Evolutionary conservation across 2,888 invertebrate genomes (phyloP), one percentile per base, ranked within the genome.

Genomic region (Strigamia transsilvanica): DNA sequence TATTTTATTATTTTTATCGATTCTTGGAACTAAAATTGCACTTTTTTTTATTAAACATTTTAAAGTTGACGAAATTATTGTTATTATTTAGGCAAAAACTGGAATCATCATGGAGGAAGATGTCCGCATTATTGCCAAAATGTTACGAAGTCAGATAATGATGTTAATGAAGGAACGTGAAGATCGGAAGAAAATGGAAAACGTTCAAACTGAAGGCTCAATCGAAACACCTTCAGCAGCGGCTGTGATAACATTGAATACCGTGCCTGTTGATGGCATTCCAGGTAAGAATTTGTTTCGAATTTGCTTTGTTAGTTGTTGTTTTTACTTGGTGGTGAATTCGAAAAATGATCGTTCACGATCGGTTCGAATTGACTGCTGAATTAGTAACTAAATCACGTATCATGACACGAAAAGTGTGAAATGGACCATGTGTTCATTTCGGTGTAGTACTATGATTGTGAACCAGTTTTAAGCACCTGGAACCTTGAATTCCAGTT

Each of bases 51-150:
- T 46, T n/a, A 4, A 46, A 46, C 5, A n/a, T 46, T 12, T 46
- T 56, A 1, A 56, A 18, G n/a, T n/a, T n/a, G n/a, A n/a, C n/a
- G n/a, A n/a, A n/a, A 18, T 51, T 15, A 3, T n/a, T 51, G 1
- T n/a, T 51, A n/a, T n/a, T 78, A 13, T 81, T 34, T 84, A 91
- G 92, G 94, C 95, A 51, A 96, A 96, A 87, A 94, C 96, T 32
- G 96, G 97, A 51, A 94, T 97, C 87, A 95, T 98, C 86, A 94
- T 95, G 87, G 98, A 98, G 87, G 98, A 98, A 87, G 99, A 99
- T 88, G 94, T 95, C 0, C 92, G 95, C 86, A 93, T 94, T 83
- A 97, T 98, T 13, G 93, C 94, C 83, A 96, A 96, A 87, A 92
- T 98, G 88, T 91, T 99, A 84, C 94, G 95, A 88, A 95, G 95